Conservation (phyloP, 2,113 vertebrate genomes). For the Dascyllus trimaculatus region DNA sequence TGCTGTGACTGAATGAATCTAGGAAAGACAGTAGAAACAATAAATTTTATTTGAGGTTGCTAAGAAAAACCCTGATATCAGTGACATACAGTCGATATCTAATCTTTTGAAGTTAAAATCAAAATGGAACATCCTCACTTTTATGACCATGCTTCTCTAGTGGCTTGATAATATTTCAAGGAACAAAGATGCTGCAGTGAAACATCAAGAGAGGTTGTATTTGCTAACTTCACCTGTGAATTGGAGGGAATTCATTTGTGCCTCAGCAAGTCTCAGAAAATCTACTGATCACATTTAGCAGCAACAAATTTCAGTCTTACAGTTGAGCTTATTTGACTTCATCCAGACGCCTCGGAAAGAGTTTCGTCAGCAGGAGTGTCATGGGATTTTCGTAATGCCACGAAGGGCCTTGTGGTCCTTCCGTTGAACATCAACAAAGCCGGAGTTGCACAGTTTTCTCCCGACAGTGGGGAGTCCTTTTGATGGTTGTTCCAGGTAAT, state of each 20-base stretch:
- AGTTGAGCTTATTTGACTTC: not conserved
- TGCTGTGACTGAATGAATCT: not conserved
- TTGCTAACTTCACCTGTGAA: not conserved
- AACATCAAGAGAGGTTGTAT: no score
- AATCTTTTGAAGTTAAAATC: no score
- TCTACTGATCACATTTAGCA: no score
- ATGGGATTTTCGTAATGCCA: conserved; percentile 44
- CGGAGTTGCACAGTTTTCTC: conserved; percentile 15
- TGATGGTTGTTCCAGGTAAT: conserved; percentile 32
- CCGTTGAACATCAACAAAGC: conserved; percentile 31
- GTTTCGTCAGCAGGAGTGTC: conserved; percentile 39
- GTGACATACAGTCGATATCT: no score
- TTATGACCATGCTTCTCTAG: not conserved
- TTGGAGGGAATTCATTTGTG: not conserved
- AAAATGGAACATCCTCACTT: no score
- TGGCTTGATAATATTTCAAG: not conserved
- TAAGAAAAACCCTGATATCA: no score
- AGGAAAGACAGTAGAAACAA: not conserved
- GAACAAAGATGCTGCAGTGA: no score
- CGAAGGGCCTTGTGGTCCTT: conserved; percentile 35
- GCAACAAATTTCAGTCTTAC: no score
- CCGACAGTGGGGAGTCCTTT: not conserved
- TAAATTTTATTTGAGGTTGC: no score
- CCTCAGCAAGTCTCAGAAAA: not conserved
- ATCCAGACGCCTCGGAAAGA: conserved; percentile 33